Evolutionary conservation across 1,140 invertebrate species (phyloP).

Genomic region (Drosophila repletoides): DNA sequence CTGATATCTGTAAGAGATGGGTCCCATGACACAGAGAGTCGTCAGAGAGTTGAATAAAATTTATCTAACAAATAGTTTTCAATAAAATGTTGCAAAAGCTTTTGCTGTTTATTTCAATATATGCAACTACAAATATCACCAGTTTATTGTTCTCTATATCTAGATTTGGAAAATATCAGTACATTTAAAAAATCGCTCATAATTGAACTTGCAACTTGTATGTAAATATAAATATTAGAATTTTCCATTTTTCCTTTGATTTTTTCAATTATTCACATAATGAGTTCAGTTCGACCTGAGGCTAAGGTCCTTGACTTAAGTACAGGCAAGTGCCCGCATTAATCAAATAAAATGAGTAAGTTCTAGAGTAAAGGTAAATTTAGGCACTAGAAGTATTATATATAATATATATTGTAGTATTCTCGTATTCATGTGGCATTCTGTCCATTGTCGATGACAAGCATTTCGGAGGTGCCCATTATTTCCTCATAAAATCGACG

Average conservation of each 20-base stretch:
- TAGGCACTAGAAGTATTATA: conserved; percentile 66
- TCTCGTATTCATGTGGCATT: conserved; percentile 39
- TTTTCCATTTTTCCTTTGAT: neutral
- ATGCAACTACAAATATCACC: conserved; percentile 73
- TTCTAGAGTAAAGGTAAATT: conserved; percentile 1
- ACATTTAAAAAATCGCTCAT: conserved; percentile 44
- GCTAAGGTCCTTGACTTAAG: conserved; percentile 34
- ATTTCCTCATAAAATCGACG: conserved; percentile 73
- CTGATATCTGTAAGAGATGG: too few relatives aligned
- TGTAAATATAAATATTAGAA: conserved; percentile 9
- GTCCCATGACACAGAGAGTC: too few relatives aligned
- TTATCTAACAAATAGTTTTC: neutral
- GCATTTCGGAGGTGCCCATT: conserved; percentile 79
- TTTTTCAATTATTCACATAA: conserved; percentile 37
- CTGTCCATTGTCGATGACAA: conserved; percentile 63
- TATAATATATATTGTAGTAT: too few relatives aligned
- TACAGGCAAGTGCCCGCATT: conserved; percentile 24
- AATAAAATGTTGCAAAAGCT: conserved; percentile 25
- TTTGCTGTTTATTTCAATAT: conserved; percentile 27
- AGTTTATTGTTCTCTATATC: conserved; percentile 71
- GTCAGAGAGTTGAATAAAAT: too few relatives aligned
- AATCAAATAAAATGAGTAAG: conserved; percentile 4
- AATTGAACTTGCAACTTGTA: neutral
- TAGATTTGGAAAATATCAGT: conserved; percentile 75
- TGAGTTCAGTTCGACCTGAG: conserved; percentile 51